Conservation (phyloP, 1,140 invertebrate genomes). For the Drosophila jambulina region DNA sequence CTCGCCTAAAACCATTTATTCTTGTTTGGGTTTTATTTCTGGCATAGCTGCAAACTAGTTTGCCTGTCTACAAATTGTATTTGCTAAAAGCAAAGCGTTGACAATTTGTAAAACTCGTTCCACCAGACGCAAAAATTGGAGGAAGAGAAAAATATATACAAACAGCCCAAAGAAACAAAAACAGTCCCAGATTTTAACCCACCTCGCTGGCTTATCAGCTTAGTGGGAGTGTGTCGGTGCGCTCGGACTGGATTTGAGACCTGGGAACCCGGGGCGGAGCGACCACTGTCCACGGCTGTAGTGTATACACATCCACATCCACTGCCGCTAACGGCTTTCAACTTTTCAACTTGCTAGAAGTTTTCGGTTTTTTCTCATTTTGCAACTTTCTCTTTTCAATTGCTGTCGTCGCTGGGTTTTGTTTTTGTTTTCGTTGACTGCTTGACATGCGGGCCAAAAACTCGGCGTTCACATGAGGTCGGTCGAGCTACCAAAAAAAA, state of each 20-base stretch:
- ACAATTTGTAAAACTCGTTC: slow-evolving; percentile 83
- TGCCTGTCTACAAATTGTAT: slow-evolving; percentile 69
- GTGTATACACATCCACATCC: not conserved
- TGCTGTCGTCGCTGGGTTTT: slow-evolving; percentile 57
- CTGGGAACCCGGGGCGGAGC: slow-evolving; percentile 20
- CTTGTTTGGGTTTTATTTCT: slow-evolving; percentile 42
- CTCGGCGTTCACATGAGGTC: slow-evolving; percentile 18
- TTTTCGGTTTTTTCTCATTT: slow-evolving; percentile 56
- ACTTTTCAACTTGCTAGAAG: slow-evolving; percentile 76
- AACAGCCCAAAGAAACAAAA: slow-evolving; percentile 19
- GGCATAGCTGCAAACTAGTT: slow-evolving; percentile 72
- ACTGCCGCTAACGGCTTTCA: slow-evolving; percentile 59
- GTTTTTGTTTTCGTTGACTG: slow-evolving; percentile 37
- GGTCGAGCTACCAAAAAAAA: slow-evolving; percentile 6
- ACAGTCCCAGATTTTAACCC: slow-evolving; percentile 33
- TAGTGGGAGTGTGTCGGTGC: slow-evolving; percentile 39
- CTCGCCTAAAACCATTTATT: slow-evolving; percentile 19
- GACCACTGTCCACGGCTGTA: slow-evolving; percentile 13
- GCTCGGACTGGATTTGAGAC: slow-evolving; percentile 34
- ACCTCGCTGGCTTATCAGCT: slow-evolving; percentile 50
- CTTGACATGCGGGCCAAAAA: slow-evolving; percentile 53
- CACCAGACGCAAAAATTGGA: slow-evolving; percentile 57
- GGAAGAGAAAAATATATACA: slow-evolving; percentile 22
- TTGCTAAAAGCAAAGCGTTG: slow-evolving; percentile 78
- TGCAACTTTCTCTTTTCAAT: slow-evolving; percentile 82